Evolutionary conservation across 2,113 vertebrate species (phyloP), one percentile per base, ranked within the genome.

Genomic region (Menidia beryllina): DNA sequence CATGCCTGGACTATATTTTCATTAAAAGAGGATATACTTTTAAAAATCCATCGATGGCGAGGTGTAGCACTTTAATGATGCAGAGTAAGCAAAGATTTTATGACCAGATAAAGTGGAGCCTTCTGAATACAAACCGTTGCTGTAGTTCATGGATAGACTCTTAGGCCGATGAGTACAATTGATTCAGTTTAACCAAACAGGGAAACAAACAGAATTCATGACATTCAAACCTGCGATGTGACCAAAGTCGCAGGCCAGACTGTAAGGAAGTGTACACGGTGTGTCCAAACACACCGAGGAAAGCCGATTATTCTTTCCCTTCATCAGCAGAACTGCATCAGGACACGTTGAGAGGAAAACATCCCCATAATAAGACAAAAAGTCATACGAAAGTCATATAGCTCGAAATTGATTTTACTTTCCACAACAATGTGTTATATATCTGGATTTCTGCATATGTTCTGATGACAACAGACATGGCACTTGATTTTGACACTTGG

Each of bases 271-370:
- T 48, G 66, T 17, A 53, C 58, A 43, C 13, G 15, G 47, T 39
- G 60, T 70, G 76, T 65, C 36, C 26, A 26, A 58, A 72, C 54
- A 69, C 73, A 74, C 58, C 17, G 48, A 54, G 71, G 27, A 83
- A 86, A 88, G 79, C 81, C 61, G 79, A 85, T 89, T 88, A 82
- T 34, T 43, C 52, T 71, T 83, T 55, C 56, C 66, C 77, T 81
- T 79, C 69, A 65, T 85, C 84, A 86, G 84, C 75, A 82, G 59
- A 79, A 45, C 55, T 1, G 58, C 30, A 51, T 68, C 41, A 38
- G 76, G 76, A 71, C 78, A 76, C 58, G 60, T 48, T 6, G 27
- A 17, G 48, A 61, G 63, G 56, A 47, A 50, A 56, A 68, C 58
- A 60, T 79, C 39, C 54, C 24, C 30, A 30, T 24, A 73, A 77